Evolutionary conservation across 2,888 invertebrate species (phyloP), one percentile per base, ranked within the genome.

Genomic region (Coelinius sp.): DNA sequence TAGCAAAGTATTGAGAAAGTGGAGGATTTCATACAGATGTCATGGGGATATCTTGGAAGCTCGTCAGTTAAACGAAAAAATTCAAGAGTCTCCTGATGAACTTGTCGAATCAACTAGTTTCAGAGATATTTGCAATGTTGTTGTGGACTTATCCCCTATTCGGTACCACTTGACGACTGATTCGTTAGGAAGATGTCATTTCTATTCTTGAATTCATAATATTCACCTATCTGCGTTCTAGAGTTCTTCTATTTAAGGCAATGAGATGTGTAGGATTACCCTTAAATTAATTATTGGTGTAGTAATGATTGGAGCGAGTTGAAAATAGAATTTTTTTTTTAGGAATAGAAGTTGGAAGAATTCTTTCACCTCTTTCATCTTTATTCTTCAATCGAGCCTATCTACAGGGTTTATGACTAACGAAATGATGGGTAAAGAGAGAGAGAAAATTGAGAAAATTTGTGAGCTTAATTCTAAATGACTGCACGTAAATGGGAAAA

Each of bases 201-300:
- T 22, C 22, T n/a, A 24, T 52, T 53, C 27, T n/a, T n/a, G 6
- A 12, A 24, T 53, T 53, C 24, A 53, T 53, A 53, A 53, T 25
- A 53, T 53, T 53, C 12, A 53, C 27, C 53, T 53, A 53, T 53
- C 53, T 53, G 25, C 25, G 53, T 25, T 53, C 24, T 24, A 25
- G 53, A 53, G 14, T 53, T 53, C 10, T 53, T 53, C 25, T 14
- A 25, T 53, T 25, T 53, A 53, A 53, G 53, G 53, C 53, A 25
- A 24, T 24, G 53, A 25, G 25, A 53, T 53, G 25, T 24, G 53
- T 52, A 22, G 25, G 2, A 22, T 25, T 53, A 53, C 27, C 4
- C 53, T 25, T 53, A 53, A 27, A 53, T 22, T 53, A 53, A 53
- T 53, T 59, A 14, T 7, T 56, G 31, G 5, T 10, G 31, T 14